Conservation (phyloP, 2,888 invertebrate species). For the Chymomyza fuscimana region DNA sequence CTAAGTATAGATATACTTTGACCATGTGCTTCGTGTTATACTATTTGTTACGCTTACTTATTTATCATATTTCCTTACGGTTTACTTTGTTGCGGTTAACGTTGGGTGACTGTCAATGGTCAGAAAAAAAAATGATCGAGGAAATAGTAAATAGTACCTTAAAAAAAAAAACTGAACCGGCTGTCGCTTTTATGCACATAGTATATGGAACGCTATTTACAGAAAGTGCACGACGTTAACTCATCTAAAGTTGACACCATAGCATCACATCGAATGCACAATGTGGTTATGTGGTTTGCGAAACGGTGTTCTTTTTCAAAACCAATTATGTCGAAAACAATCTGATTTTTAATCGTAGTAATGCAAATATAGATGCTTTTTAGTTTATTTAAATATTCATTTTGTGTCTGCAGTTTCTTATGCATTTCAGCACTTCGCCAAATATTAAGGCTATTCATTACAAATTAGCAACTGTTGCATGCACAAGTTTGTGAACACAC, state of each 20-base stretch:
- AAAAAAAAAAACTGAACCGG: conserved; percentile 27
- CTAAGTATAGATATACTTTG: too few relatives aligned
- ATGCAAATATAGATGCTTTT: too few relatives aligned
- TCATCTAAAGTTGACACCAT: neutral
- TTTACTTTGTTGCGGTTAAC: conserved; percentile 22
- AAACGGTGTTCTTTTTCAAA: neutral
- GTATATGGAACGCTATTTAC: too few relatives aligned
- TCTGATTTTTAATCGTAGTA: neutral
- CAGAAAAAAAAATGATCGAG: conserved; percentile 24
- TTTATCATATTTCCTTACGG: conserved; percentile 26
- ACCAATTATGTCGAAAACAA: neutral
- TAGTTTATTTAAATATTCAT: too few relatives aligned
- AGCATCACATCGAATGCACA: conserved; percentile 14
- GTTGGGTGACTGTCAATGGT: conserved; percentile 39
- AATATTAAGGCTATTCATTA: too few relatives aligned
- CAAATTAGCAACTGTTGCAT: too few relatives aligned
- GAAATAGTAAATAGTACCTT: neutral
- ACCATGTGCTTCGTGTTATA: too few relatives aligned
- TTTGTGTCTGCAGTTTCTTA: too few relatives aligned
- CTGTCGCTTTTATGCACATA: neutral
- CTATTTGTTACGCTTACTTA: conserved; percentile 4
- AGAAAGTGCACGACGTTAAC: too few relatives aligned
- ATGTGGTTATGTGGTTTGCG: conserved; percentile 48
- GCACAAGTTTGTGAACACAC: too few relatives aligned
- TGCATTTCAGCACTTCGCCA: too few relatives aligned